Conservation (phyloP, 2,888 invertebrate genomes). For the Tachystola acroxantha region DNA sequence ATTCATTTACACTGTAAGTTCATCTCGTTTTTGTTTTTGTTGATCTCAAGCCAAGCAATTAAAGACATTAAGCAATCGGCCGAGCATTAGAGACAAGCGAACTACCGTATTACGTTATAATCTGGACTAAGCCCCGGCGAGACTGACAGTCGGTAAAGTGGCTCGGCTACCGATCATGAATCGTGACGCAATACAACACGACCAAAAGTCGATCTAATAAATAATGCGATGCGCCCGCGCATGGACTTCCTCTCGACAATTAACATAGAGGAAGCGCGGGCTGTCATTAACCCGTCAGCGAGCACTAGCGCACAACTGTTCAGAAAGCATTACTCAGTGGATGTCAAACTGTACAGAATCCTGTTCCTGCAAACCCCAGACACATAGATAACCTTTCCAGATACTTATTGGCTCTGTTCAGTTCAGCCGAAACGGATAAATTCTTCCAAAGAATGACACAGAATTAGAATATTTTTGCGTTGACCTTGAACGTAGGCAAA, state of each 20-base stretch:
- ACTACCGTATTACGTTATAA: conserved; percentile 77
- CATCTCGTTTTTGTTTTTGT: conserved; percentile 26
- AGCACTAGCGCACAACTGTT: conserved; percentile 60
- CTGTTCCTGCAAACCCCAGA: no score
- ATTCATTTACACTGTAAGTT: neutral
- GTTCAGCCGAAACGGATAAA: no score
- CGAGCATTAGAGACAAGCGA: conserved; percentile 56
- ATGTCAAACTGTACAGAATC: neutral
- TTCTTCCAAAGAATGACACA: no score
- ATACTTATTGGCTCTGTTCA: no score
- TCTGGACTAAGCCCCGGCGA: conserved; percentile 55
- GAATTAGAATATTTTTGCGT: no score
- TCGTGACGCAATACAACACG: conserved; percentile 50
- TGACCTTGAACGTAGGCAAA: no score
- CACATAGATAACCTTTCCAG: no score
- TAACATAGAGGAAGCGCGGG: conserved; percentile 70
- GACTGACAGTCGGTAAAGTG: conserved; percentile 72
- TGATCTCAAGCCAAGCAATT: conserved; percentile 44
- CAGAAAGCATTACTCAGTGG: conserved; percentile 38
- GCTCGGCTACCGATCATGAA: conserved; percentile 54
- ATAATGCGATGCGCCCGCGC: conserved; percentile 60
- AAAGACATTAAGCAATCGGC: conserved; percentile 59
- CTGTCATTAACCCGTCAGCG: conserved; percentile 75
- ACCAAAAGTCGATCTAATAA: conserved; percentile 63
- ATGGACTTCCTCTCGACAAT: conserved; percentile 69